These are phyloP conservation scores for Xanthorhoe designata DNA, from an alignment of 2,888 invertebrate species.

Conservation along the genomic window DNA sequence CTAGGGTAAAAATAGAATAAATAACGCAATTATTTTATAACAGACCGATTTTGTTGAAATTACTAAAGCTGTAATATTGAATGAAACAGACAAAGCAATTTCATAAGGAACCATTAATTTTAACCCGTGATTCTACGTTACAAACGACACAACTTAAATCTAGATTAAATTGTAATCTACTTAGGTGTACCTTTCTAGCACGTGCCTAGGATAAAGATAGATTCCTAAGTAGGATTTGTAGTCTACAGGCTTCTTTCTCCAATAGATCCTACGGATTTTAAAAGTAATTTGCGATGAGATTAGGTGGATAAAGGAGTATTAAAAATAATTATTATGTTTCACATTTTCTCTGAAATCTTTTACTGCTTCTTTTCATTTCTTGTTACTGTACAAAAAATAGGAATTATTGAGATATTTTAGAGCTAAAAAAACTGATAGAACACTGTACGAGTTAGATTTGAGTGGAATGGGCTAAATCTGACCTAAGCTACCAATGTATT, in stretches of 20 bases:
- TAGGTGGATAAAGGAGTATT: slow-evolving; percentile 2
- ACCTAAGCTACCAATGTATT: too few species aligned
- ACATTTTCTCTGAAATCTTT: too few species aligned
- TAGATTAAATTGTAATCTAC: not conserved
- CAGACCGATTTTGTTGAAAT: too few species aligned
- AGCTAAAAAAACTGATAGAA: too few species aligned
- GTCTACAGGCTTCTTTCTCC: slow-evolving; percentile 32
- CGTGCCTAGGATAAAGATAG: not conserved
- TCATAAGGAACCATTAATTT: not conserved
- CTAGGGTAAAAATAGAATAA: too few species aligned
- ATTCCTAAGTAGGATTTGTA: slow-evolving; percentile 11
- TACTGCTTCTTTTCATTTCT: too few species aligned
- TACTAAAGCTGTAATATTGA: too few species aligned
- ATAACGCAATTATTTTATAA: too few species aligned
- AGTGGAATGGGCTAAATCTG: too few species aligned
- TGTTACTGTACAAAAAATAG: too few species aligned
- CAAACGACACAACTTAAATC: not conserved
- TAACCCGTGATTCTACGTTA: not conserved
- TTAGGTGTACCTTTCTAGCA: not conserved
- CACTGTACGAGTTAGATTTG: too few species aligned
- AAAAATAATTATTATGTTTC: not conserved
- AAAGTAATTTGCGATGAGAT: slow-evolving; percentile 17
- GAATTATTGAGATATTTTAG: too few species aligned
- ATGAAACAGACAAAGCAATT: not conserved
- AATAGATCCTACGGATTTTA: slow-evolving; percentile 22